Conservation (phyloP, 2,113 vertebrate species). For the Puffinus mauretanicus region DNA sequence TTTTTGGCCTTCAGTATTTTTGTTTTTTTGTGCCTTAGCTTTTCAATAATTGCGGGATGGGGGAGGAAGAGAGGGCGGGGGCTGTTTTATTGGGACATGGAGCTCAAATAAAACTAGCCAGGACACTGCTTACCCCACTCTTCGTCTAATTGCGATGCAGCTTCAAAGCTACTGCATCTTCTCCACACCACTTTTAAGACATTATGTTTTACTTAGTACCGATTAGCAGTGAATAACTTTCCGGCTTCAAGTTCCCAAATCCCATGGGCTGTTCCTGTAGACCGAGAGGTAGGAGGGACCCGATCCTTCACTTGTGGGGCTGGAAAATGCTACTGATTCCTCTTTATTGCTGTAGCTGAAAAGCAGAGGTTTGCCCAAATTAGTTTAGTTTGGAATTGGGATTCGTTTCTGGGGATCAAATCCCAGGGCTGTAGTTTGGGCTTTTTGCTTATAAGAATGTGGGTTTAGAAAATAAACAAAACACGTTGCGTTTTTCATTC, state of each 20-base stretch:
- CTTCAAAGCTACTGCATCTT: conserved; percentile 39
- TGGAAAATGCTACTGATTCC: background rate
- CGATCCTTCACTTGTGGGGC: background rate
- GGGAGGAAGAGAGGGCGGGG: background rate
- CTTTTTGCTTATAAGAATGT: background rate
- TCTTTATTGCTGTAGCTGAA: background rate
- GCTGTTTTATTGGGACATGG: conserved; percentile 1
- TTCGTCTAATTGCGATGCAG: background rate
- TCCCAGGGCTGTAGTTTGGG: background rate
- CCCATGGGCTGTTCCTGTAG: background rate
- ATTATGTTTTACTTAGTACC: background rate
- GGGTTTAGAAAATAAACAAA: conserved; percentile 15
- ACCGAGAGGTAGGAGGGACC: background rate
- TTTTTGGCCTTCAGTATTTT: conserved; percentile 78
- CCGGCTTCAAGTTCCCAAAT: background rate
- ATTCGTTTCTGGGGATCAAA: background rate
- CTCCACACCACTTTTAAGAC: background rate
- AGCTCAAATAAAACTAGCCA: conserved; percentile 30
- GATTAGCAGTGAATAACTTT: background rate
- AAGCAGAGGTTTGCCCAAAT: background rate
- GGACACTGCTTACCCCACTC: background rate
- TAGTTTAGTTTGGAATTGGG: background rate
- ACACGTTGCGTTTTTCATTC: background rate
- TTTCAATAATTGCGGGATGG: conserved; percentile 38
- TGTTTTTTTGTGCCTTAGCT: conserved; percentile 57